Percentiles rank a stretch among this genome's conserved stretches.
Conservation (phyloP, 2,888 invertebrate species). For the Phymatocera aterrima region DNA sequence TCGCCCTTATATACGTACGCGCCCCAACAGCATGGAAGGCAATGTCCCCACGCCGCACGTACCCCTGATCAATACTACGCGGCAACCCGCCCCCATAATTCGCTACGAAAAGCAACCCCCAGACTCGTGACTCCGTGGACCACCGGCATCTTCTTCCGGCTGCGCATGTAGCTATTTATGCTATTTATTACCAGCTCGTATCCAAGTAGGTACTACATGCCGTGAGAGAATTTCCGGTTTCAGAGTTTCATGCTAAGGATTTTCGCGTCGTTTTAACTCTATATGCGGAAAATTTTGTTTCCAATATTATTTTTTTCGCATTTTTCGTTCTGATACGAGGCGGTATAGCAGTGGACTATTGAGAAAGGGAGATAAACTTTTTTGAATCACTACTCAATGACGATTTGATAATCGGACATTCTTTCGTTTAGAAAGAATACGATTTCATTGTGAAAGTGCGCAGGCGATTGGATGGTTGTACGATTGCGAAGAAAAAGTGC, state of each 20-base stretch:
- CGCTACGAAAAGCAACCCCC: not conserved
- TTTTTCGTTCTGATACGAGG: too few species aligned
- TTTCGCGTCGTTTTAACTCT: too few species aligned
- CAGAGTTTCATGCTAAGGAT: too few species aligned
- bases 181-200: not conserved
- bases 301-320: too few species aligned
- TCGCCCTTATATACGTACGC: slow-evolving; percentile 10
- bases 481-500: not conserved
- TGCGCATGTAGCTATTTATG: not conserved
- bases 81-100: slow-evolving; percentile 29
- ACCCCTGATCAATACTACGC: slow-evolving; percentile 45
- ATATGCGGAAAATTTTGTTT: too few species aligned
- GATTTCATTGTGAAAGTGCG: not conserved
- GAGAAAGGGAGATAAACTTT: too few species aligned
- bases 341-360: too few species aligned
- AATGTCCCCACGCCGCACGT: slow-evolving; percentile 32
- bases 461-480: not conserved
- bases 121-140: slow-evolving; percentile 34
- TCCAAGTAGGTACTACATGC: too few species aligned
- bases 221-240: too few species aligned
- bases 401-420: not conserved
- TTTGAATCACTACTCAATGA: too few species aligned
- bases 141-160: not conserved
- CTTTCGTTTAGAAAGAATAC: not conserved
- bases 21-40: slow-evolving; percentile 7